Percentiles rank a stretch among this genome's conserved stretches.
Evolutionary conservation across 1,140 invertebrate species (phyloP).

Genomic region (Pogonomyrmex californicus): DNA sequence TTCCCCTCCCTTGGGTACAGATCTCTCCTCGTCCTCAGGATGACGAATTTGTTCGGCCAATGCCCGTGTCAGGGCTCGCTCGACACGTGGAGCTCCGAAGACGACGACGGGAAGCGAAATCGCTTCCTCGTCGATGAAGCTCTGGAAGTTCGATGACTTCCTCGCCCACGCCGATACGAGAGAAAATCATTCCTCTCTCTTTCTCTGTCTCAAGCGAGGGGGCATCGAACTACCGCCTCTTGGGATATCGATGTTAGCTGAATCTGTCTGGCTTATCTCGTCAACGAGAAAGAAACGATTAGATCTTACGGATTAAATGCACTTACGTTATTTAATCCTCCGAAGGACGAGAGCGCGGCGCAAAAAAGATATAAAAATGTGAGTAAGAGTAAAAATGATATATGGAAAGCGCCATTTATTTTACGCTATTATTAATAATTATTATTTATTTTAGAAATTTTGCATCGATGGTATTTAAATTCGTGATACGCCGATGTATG

Average conservation of each 20-base stretch:
- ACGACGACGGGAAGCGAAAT: neutral
- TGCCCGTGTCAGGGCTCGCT: slow-evolving; percentile 41
- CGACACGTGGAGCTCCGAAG: slow-evolving; percentile 31
- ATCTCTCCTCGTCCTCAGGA: neutral
- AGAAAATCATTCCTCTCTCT: slow-evolving; percentile 17
- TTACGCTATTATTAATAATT: neutral
- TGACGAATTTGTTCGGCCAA: slow-evolving; percentile 68
- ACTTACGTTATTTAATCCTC: neutral
- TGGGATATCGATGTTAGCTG: slow-evolving; percentile 42
- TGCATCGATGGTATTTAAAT: neutral
- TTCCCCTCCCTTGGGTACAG: neutral
- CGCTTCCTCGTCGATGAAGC: slow-evolving; percentile 19
- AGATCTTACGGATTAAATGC: slow-evolving; percentile 25
- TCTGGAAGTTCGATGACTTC: slow-evolving; percentile 54
- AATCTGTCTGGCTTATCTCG: neutral
- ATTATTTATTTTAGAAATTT: neutral
- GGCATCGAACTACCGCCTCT: slow-evolving; percentile 48
- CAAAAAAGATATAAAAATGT: neutral
- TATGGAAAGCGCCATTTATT: neutral
- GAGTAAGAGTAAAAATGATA: no score
- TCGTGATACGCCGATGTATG: neutral
- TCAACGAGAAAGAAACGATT: slow-evolving; percentile 23
- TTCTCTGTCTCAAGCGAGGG: slow-evolving; percentile 11
- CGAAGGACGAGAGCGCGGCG: neutral
- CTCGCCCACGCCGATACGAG: slow-evolving; percentile 35